Evolutionary conservation across 92 coral and sea anemone genomes (phyloP).

Genomic region (Pocillopora grandis): DNA sequence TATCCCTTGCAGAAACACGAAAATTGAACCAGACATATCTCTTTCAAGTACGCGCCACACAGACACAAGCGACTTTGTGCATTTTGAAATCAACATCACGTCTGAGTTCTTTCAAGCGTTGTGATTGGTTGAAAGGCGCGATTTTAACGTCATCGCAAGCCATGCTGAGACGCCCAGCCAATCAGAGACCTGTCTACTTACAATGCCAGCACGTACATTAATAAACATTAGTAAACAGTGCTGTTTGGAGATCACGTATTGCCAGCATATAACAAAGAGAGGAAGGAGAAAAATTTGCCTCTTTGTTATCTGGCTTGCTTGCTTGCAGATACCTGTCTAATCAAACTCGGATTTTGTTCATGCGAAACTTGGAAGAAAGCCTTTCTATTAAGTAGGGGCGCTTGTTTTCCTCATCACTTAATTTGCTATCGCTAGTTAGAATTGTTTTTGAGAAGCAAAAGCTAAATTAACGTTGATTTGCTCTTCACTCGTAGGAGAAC

Average conservation of each 20-base stretch:
- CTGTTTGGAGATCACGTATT: slow-evolving; percentile 29
- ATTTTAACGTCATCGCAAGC: slow-evolving; percentile 14
- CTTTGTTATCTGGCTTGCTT: not conserved
- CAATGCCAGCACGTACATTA: slow-evolving; percentile 28
- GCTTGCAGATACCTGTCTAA: not conserved
- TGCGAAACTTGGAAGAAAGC: slow-evolving; percentile 4
- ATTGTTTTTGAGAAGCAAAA: not conserved
- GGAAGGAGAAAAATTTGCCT: not conserved
- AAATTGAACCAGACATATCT: not conserved
- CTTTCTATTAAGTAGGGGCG: slow-evolving; percentile 5
- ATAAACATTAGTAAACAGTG: slow-evolving; percentile 27
- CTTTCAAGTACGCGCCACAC: not conserved
- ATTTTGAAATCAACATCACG: slow-evolving; percentile 35
- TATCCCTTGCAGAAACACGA: not conserved
- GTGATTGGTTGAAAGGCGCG: slow-evolving; percentile 9
- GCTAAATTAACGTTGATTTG: not conserved
- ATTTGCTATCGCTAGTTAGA: not conserved
- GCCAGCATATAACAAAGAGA: not conserved
- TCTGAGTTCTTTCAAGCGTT: not conserved
- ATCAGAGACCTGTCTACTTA: slow-evolving; percentile 4
- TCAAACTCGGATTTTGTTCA: slow-evolving; percentile 14
- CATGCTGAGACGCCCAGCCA: slow-evolving; percentile 22
- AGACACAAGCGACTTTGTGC: slow-evolving; percentile 3
- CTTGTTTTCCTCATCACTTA: not conserved
- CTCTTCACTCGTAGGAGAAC: not conserved